Percentiles rank a stretch among this genome's conserved stretches.
phyloP scores from a whole-genome alignment of 2,888 invertebrate genomes.

The Erpobdella octoculata region DNA sequence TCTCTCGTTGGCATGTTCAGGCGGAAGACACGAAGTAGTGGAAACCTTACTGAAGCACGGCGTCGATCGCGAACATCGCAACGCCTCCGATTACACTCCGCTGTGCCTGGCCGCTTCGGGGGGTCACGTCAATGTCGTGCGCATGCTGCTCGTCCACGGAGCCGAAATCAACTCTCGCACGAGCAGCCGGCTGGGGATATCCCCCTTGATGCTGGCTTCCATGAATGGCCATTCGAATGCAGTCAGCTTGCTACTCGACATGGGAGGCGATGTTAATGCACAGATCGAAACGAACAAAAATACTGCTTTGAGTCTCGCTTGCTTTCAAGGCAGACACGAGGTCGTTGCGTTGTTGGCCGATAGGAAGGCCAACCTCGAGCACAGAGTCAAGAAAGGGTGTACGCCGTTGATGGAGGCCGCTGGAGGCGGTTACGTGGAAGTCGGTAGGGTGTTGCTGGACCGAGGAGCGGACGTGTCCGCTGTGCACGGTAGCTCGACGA shows the following conservation, averaged over 20 bases:
- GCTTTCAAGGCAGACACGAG: slow-evolving; percentile 96
- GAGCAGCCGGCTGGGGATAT: slow-evolving; percentile 92
- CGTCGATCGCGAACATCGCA: slow-evolving; percentile 88
- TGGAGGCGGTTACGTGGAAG: slow-evolving; percentile 96
- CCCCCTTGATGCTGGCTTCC: slow-evolving; percentile 94
- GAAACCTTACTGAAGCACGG: slow-evolving; percentile 77
- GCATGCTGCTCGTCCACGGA: slow-evolving; percentile 79
- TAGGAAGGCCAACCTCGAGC: slow-evolving; percentile 94
- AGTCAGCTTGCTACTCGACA: slow-evolving; percentile 84
- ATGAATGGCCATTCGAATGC: slow-evolving; percentile 97
- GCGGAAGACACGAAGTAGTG: slow-evolving; percentile 90
- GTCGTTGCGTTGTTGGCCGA: slow-evolving; percentile 91
- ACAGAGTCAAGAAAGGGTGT: slow-evolving; percentile 94
- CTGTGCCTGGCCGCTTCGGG: slow-evolving; percentile 96
- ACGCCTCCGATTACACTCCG: slow-evolving; percentile 98
- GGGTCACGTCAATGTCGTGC: slow-evolving; percentile 95
- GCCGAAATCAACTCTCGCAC: slow-evolving; percentile 87
- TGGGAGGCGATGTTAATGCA: slow-evolving; percentile 98
- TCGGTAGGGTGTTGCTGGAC: slow-evolving; percentile 85
- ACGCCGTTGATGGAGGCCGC: slow-evolving; percentile 99
- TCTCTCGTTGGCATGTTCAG: slow-evolving; percentile 89
- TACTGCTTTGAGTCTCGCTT: slow-evolving; percentile 93
- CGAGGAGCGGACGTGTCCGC: slow-evolving; percentile 98
- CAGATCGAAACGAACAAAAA: slow-evolving; percentile 97
- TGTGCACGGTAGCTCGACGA: slow-evolving; percentile 89